A percentile compares a stretch with the other conserved stretches of the same genome.
phyloP scores from a whole-genome alignment of 2,113 vertebrate species.

The Entelurus aequoreus region DNA sequence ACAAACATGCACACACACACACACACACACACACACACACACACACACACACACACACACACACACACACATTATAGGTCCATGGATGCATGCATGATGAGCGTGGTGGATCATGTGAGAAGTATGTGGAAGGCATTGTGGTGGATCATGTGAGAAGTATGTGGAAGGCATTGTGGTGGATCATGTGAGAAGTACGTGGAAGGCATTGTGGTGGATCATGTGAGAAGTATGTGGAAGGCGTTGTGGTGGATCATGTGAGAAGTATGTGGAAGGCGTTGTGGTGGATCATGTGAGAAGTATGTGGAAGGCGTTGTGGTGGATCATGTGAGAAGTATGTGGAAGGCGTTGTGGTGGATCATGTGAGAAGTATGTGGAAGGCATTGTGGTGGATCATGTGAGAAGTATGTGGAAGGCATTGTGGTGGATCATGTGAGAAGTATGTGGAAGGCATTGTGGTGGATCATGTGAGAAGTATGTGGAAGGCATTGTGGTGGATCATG shows the following conservation, averaged over 20 bases:
- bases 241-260: slow-evolving; percentile 25
- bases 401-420: slow-evolving; percentile 21
- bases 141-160: slow-evolving; percentile 6
- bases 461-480: slow-evolving; percentile 7
- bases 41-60: no score
- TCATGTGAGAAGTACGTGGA: slow-evolving; percentile 7
- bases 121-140: no score
- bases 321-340: slow-evolving; percentile 7
- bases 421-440: slow-evolving; percentile 6
- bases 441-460: slow-evolving; percentile 29
- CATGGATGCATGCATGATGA: no score
- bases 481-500: slow-evolving; percentile 34
- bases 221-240: slow-evolving; percentile 13
- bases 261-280: slow-evolving; percentile 23
- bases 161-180: slow-evolving; percentile 29
- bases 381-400: slow-evolving; percentile 25
- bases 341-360: slow-evolving; percentile 37
- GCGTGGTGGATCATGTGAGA: no score
- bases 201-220: slow-evolving; percentile 34
- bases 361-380: slow-evolving; percentile 12
- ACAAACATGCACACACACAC: no score
- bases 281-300: slow-evolving; percentile 6
- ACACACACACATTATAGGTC: no score
- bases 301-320: slow-evolving; percentile 31
- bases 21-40: no score